Evolutionary conservation across 2,113 vertebrate species (phyloP), one percentile per base, ranked within the genome.

Genomic region (Euleptes europaea): DNA sequence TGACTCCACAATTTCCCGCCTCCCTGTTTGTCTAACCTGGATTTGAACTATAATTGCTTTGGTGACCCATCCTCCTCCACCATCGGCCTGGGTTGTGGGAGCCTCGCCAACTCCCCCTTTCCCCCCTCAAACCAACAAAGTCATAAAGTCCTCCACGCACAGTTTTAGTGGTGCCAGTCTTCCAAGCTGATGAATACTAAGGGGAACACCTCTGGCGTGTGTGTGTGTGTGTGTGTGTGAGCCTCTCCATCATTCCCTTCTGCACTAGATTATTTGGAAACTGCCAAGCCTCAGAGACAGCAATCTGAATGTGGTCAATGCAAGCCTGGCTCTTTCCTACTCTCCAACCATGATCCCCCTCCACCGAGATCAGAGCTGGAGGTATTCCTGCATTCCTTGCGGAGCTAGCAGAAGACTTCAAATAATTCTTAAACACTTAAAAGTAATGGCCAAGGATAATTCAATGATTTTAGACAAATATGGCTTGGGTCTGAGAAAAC

Each of bases 1-100:
- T 66, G 80, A 82, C 85, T 87, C 74, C 80, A 75, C n/a, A 67
- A 82, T 66, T 40, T 83, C 86, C 86, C 54, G 17, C 85, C 80
- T 72, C 74, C 80, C 85, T 86, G 80, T 87, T 83, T 87, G 80
- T 83, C 73, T 87, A 87, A 87, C 85, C 85, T 78, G 85, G 73
- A 87, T 87, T 87, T 87, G 85, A 87, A 87, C 85, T 78, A 78
- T 82, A 82, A 86, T 77, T 82, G 79, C 73, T 77, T 77, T 70
- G 65, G 80, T 77, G 85, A 87, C 74, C 66, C 80, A 80, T 85
- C 80, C 80, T 85, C 84, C 67, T 73, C 69, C 10, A 47, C 11
- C 80, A 49, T 63, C 28, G 49, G 63, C 65, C 51, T 31, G 38
- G 42, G 3, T 14, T 38, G 40, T 71, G 74, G 80, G 85, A 78